Evolutionary conservation across 2,113 vertebrate species (phyloP).

Genomic region (Labeo rohita): DNA sequence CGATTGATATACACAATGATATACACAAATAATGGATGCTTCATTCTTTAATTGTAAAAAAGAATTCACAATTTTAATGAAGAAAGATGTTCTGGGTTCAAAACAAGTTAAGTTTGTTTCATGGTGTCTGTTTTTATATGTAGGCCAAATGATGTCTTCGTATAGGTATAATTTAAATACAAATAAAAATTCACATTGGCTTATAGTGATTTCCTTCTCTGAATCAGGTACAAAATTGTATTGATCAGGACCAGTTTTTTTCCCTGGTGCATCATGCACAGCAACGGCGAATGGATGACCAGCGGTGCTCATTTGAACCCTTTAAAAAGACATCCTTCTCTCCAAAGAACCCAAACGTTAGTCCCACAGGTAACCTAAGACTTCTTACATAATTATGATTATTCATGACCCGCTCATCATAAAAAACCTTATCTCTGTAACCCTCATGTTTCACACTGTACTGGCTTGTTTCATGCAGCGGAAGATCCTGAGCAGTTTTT

Average conservation of each 20-base stretch:
- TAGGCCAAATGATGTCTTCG: not conserved
- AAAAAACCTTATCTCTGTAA: not conserved
- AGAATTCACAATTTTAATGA: no score
- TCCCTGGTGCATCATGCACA: conserved; percentile 77
- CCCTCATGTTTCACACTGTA: conserved; percentile 19
- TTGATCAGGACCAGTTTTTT: conserved; percentile 79
- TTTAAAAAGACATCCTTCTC: conserved; percentile 54
- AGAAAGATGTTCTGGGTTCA: no score
- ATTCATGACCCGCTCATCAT: not conserved
- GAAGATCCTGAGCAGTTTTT: conserved; percentile 80
- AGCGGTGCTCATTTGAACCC: conserved; percentile 75
- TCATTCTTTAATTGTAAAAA: no score
- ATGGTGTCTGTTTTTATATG: not conserved
- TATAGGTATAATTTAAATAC: not conserved
- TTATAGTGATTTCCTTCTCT: not conserved
- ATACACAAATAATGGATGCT: no score
- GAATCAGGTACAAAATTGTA: conserved; percentile 46
- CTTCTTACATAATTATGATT: not conserved
- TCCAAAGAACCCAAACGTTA: conserved; percentile 49
- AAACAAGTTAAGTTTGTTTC: not conserved
- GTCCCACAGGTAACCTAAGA: conserved; percentile 57
- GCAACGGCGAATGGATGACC: conserved; percentile 81
- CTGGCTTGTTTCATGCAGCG: conserved; percentile 19
- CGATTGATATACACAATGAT: no score
- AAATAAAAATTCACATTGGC: not conserved